Conservation (phyloP, 2,113 vertebrate species). For the Herpetotheres cachinnans region DNA sequence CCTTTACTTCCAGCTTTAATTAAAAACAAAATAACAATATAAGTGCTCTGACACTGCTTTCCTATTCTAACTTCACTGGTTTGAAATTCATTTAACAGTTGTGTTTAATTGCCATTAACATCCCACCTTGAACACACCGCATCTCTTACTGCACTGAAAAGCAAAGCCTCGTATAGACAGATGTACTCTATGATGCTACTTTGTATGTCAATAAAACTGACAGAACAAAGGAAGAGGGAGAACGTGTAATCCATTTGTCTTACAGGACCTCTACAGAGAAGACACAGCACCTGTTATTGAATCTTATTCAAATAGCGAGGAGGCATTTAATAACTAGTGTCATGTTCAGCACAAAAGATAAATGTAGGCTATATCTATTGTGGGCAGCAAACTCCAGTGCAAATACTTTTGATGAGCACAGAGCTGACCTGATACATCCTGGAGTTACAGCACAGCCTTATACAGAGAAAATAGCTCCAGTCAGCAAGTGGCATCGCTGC, state of each 20-base stretch:
- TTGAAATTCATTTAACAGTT: conserved; percentile 5
- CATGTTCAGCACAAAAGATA: not conserved
- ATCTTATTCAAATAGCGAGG: not conserved
- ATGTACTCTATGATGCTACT: not conserved
- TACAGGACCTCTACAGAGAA: conserved; percentile 20
- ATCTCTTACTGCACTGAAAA: not conserved
- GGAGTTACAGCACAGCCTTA: not conserved
- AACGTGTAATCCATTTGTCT: conserved; percentile 37
- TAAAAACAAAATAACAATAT: not conserved
- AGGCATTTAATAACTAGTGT: not conserved
- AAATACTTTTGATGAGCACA: not conserved
- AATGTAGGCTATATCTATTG: not conserved
- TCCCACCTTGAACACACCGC: not conserved
- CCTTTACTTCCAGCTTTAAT: not conserved
- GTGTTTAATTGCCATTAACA: conserved; percentile 27
- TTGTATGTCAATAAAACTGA: conserved; percentile 41
- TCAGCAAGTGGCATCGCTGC: not conserved
- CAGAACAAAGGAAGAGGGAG: conserved; percentile 34
- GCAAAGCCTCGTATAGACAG: conserved; percentile 5
- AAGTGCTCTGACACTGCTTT: not conserved
- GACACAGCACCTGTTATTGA: not conserved
- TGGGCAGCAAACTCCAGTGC: not conserved
- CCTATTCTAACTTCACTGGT: not conserved
- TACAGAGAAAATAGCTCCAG: not conserved
- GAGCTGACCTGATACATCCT: not conserved